phyloP scores from a whole-genome alignment of 2,888 invertebrate genomes.

The Agapostemon virescens region DNA sequence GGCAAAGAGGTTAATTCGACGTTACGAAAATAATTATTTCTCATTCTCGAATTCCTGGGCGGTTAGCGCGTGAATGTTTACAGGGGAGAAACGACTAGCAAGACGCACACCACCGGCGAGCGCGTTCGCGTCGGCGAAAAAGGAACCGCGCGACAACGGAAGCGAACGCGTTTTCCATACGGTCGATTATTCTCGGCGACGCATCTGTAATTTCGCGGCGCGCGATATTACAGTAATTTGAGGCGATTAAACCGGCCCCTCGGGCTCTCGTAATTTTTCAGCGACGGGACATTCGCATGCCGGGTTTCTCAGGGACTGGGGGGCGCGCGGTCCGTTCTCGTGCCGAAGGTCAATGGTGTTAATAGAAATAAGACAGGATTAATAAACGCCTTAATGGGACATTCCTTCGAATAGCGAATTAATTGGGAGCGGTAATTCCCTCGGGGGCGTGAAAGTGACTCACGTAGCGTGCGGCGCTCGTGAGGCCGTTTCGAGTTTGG shows the following conservation, averaged over 20 bases:
- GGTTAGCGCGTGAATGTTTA: neutral
- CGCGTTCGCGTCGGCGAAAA: neutral
- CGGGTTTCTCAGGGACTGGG: constrained; percentile 60
- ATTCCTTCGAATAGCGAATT: constrained; percentile 73
- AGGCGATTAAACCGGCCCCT: constrained; percentile 56
- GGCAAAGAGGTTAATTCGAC: neutral
- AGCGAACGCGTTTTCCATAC: constrained; percentile 56
- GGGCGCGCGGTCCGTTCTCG: constrained; percentile 38
- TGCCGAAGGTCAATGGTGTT: constrained; percentile 72
- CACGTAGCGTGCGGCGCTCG: constrained; percentile 59
- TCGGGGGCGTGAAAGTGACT: constrained; percentile 71
- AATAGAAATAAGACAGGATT: constrained; percentile 77
- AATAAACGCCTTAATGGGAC: constrained; percentile 76
- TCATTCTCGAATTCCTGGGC: neutral
- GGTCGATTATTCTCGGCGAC: constrained; percentile 55
- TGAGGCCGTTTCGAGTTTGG: constrained; percentile 60
- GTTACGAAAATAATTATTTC: neutral
- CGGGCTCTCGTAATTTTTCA: constrained; percentile 57
- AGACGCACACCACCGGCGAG: neutral
- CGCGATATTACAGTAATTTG: constrained; percentile 57
- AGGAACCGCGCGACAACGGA: constrained; percentile 27
- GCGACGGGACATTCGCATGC: constrained; percentile 27
- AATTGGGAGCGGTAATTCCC: constrained; percentile 72
- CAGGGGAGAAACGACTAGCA: neutral
- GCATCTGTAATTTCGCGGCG: constrained; percentile 48